Percentiles rank a stretch among this genome's conserved stretches.
Evolutionary conservation across 1,140 invertebrate genomes (phyloP).

Genomic region (Aricia agestis): DNA sequence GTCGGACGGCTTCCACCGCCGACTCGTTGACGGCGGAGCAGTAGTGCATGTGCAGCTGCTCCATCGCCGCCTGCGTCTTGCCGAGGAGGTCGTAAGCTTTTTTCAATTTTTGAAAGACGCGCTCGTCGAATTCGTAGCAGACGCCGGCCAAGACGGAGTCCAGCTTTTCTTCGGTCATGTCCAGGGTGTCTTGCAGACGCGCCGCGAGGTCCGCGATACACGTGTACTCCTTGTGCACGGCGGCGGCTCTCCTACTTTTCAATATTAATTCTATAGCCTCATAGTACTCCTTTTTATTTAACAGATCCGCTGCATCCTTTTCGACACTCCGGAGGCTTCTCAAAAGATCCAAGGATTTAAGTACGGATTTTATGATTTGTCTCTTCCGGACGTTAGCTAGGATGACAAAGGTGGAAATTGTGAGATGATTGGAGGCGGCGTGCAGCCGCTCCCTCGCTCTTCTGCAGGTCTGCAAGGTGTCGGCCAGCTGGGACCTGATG

Average conservation of each 20-base stretch:
- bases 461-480: conserved; percentile 83
- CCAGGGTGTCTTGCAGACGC: conserved; percentile 93
- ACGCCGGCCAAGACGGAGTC: conserved; percentile 91
- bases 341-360: conserved; percentile 88
- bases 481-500: conserved; percentile 84
- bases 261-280: conserved; percentile 91
- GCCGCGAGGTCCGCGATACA: conserved; percentile 91
- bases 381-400: conserved; percentile 91
- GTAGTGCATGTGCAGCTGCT: conserved; percentile 97
- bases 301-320: conserved; percentile 86
- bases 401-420: conserved; percentile 89
- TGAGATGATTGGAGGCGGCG: conserved; percentile 87
- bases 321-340: conserved; percentile 92
- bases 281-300: conserved; percentile 91
- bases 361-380: conserved; percentile 85
- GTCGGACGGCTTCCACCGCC: conserved; percentile 86
- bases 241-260: conserved; percentile 91
- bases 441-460: conserved; percentile 83
- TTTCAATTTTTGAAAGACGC: conserved; percentile 87
- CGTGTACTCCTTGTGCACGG: conserved; percentile 87
- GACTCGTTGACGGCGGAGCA: conserved; percentile 94
- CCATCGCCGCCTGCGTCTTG: conserved; percentile 93
- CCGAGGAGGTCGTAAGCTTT: conserved; percentile 90
- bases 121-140: conserved; percentile 81
- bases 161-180: conserved; percentile 93